A percentile compares a stretch with the other conserved stretches of the same genome.
phyloP scores from a whole-genome alignment of 2,888 invertebrate species.

The Nematopogon swammerdamellus region DNA sequence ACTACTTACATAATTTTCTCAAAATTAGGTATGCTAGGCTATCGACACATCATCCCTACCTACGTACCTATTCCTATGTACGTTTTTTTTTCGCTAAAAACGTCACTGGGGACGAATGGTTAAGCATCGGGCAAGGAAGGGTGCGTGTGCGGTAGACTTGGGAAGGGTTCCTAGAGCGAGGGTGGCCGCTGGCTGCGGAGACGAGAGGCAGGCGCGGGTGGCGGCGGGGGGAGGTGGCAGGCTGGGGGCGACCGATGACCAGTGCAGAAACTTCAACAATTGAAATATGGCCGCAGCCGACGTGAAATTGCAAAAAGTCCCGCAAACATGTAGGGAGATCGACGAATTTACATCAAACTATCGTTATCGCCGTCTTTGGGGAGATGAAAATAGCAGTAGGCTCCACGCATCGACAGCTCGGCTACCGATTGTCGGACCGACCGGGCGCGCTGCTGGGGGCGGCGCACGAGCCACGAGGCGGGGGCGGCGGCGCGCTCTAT shows the following conservation, averaged over 20 bases:
- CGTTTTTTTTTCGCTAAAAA: neutral
- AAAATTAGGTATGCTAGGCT: too few relatives aligned
- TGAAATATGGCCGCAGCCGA: slow-evolving; percentile 13
- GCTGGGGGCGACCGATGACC: neutral
- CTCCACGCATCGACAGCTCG: too few relatives aligned
- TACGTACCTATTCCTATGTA: neutral
- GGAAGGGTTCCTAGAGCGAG: neutral
- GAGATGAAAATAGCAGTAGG: neutral
- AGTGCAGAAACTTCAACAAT: neutral
- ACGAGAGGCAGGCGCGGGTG: neutral
- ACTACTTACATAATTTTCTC: too few relatives aligned
- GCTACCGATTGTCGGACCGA: too few relatives aligned
- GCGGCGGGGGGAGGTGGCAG: neutral
- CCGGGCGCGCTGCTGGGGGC: slow-evolving; percentile 15
- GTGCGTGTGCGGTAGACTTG: neutral
- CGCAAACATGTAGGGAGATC: slow-evolving; percentile 12
- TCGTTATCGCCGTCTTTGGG: slow-evolving; percentile 21
- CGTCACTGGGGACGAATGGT: slow-evolving; percentile 1
- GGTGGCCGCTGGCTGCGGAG: neutral
- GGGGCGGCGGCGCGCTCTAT: slow-evolving; percentile 18
- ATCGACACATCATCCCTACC: neutral
- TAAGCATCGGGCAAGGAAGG: neutral
- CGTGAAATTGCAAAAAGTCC: slow-evolving; percentile 19
- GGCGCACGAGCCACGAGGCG: slow-evolving; percentile 6
- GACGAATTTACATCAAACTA: slow-evolving; percentile 41